phyloP scores from a whole-genome alignment of 2,888 invertebrate species.

The Antheraea yamamai region DNA sequence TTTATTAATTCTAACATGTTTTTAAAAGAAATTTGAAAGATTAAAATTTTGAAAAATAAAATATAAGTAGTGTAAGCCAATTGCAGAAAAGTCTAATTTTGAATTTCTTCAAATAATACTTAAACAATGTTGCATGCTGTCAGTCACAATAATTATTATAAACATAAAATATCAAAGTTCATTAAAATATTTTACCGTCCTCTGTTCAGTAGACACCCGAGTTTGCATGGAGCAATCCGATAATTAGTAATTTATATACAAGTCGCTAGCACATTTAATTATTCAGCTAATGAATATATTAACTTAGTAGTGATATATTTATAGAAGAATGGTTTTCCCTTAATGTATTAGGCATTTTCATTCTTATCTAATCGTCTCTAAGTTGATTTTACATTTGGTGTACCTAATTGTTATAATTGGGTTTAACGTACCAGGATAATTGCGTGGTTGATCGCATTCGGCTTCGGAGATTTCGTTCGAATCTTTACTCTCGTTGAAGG shows the following conservation, averaged over 20 bases:
- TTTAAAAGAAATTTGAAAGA: slow-evolving; percentile 37
- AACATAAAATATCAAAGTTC: slow-evolving; percentile 57
- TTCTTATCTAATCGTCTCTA: neutral
- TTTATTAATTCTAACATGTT: slow-evolving; percentile 46
- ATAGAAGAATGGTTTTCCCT: neutral
- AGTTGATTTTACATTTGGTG: neutral
- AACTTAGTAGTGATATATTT: too few relatives aligned
- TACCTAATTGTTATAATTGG: neutral
- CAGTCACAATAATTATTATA: slow-evolving; percentile 75
- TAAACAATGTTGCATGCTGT: slow-evolving; percentile 71
- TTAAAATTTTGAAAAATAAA: slow-evolving; percentile 67
- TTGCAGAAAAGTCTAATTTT: slow-evolving; percentile 61
- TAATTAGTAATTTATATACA: slow-evolving; percentile 45
- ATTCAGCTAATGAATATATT: too few relatives aligned
- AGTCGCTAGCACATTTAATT: neutral
- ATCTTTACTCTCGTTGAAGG: slow-evolving; percentile 96
- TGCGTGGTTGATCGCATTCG: slow-evolving; percentile 94
- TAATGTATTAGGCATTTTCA: neutral
- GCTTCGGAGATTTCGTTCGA: slow-evolving; percentile 97
- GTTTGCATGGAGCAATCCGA: slow-evolving; percentile 74
- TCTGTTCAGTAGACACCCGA: slow-evolving; percentile 77
- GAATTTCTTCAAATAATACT: slow-evolving; percentile 52
- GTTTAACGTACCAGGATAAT: slow-evolving; percentile 88
- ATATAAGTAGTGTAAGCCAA: slow-evolving; percentile 63
- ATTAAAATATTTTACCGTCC: slow-evolving; percentile 77